These are phyloP conservation scores for Dryadula phaetusa DNA, from an alignment of 2,888 invertebrate species.

Conservation along the genomic window DNA sequence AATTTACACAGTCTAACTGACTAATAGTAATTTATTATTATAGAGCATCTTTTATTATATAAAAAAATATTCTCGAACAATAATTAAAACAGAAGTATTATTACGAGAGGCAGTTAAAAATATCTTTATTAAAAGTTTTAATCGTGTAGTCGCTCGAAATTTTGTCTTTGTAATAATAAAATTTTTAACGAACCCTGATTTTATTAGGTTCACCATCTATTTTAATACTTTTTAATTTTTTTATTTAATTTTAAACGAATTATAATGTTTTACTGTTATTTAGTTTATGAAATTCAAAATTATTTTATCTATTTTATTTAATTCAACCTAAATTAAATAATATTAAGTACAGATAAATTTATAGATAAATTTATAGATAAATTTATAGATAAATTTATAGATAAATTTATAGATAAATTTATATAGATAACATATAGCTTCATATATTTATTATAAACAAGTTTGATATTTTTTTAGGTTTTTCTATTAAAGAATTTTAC, in stretches of 20 bases:
- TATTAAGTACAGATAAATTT: no score
- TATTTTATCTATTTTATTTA: no score
- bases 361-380: no score
- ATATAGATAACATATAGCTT: no score
- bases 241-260: neutral
- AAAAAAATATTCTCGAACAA: neutral
- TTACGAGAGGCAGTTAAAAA: neutral
- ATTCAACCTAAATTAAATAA: no score
- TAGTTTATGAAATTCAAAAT: no score
- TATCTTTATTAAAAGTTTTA: slow-evolving; percentile 16
- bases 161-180: slow-evolving; percentile 29
- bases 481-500: no score
- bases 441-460: no score
- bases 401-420: no score
- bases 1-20: neutral
- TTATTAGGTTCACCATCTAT: neutral
- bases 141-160: slow-evolving; percentile 25
- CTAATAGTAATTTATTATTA: neutral
- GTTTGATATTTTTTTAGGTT: no score
- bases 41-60: neutral
- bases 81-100: slow-evolving; percentile 9
- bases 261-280: no score
- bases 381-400: no score
- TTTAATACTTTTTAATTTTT: neutral
- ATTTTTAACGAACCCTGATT: slow-evolving; percentile 21